Conservation (phyloP, 1,140 invertebrate genomes). For the Riptortus pedestris region DNA sequence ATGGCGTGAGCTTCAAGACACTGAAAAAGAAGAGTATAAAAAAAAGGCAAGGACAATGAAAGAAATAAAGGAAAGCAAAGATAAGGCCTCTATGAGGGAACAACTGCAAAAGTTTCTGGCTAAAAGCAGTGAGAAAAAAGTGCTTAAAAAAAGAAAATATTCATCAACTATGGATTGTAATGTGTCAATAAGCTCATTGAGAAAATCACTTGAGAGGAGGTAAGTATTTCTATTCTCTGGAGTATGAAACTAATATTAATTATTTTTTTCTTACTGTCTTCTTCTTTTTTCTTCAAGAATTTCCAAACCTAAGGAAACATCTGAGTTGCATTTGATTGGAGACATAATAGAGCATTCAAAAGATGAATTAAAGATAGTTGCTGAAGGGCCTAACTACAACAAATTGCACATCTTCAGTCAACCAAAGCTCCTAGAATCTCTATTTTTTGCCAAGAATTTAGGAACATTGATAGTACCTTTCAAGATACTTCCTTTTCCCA, state of each 20-base stretch:
- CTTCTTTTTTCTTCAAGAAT: too few species aligned
- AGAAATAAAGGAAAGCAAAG: constrained; percentile 18
- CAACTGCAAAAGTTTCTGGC: constrained; percentile 17
- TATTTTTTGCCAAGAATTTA: constrained; percentile 28
- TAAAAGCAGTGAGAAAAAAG: constrained; percentile 22
- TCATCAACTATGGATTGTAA: not conserved
- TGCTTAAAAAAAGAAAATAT: not conserved
- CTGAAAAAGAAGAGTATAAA: constrained; percentile 40
- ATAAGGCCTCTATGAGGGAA: constrained; percentile 14
- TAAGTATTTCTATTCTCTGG: constrained; percentile 1
- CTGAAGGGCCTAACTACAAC: too few species aligned
- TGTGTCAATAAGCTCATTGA: not conserved
- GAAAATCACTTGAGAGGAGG: not conserved
- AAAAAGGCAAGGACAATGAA: constrained; percentile 32
- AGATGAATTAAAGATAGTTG: too few species aligned
- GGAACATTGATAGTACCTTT: constrained; percentile 25
- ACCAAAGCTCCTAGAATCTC: constrained; percentile 27
- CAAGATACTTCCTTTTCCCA: too few species aligned
- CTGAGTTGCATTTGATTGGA: too few species aligned
- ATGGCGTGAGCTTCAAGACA: constrained; percentile 38
- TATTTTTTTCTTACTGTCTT: not conserved
- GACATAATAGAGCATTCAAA: too few species aligned
- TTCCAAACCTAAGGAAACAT: too few species aligned
- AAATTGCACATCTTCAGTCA: constrained; percentile 26
- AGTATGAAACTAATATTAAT: not conserved